Evolutionary conservation across 2,888 invertebrate genomes (phyloP), one percentile per base, ranked within the genome.

Genomic region (Lithophane ornitopus): DNA sequence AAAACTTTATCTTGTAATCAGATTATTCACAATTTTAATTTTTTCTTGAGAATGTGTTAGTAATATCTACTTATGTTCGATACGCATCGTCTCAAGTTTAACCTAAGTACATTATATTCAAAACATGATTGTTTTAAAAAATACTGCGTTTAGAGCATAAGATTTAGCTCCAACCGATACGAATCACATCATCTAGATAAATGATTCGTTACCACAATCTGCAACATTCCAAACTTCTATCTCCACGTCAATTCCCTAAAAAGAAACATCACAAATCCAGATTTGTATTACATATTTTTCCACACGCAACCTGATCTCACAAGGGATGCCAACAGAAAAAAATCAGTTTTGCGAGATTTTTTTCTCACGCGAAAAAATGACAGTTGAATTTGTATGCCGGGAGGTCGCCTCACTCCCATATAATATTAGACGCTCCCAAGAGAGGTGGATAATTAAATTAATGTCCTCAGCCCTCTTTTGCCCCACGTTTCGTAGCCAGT

Each of bases 311-410:
- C 87, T 90, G 93, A 96, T 95, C 93, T 92, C 96, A 89, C 93
- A 86, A 85, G 96, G 96, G 95, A 95, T 93, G 90, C 90, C 91
- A 91, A 88, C 91, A 87, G 76, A 84, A 85, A 92, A 90, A 94
- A 96, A 96, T 95, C 95, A 93, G 93, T 92, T 85, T 85, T 92
- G 93, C 92, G 93, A 94, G 95, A 96, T 96, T 95, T 95, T 95
- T 95, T 96, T 96, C 96, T 95, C 96, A 95, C 96, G 95, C 94
- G 95, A 95, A 95, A 96, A 96, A 95, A 94, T 95, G 95, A 94
- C 95, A 93, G 92, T 92, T 91, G 93, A 94, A 94, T 95, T 95
- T 92, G 94, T 95, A 93, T 93, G 93, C 93, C 84, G 91, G 89
- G 88, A 90, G 90, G 92, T 90, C 91, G 92, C 89, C 91, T 94